Evolutionary conservation across 2,797 vertebrate species (phyloP).

Genomic region (Cryptoprocta ferox): DNA sequence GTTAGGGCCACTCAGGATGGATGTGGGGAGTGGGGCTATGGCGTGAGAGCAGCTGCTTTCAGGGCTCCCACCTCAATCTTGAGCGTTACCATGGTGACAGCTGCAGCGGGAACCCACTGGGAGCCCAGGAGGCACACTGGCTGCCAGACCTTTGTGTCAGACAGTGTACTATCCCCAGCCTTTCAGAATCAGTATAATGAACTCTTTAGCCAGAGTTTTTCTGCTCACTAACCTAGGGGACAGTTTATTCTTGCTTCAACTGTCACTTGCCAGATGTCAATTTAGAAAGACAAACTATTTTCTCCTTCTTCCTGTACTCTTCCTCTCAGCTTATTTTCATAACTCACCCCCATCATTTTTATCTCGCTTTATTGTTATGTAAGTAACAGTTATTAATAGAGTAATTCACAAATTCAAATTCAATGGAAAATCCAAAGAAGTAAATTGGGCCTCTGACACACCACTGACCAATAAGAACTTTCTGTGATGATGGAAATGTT

Average conservation of each 20-base stretch:
- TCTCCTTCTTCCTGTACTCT: not conserved
- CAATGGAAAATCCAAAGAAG: not conserved
- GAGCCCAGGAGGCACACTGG: conserved; percentile 21
- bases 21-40: not conserved
- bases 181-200: conserved; percentile 17
- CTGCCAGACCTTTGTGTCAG: conserved; percentile 47
- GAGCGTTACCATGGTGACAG: conserved; percentile 68
- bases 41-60: conserved; percentile 38
- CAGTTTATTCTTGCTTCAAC: conserved; percentile 29
- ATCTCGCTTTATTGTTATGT: not conserved
- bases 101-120: conserved; percentile 40
- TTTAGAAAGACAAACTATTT: conserved; percentile 36
- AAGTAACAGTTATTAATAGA: not conserved
- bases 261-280: conserved; percentile 49
- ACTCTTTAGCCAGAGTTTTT: not conserved
- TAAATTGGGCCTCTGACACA: not conserved
- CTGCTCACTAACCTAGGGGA: not conserved
- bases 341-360: not conserved
- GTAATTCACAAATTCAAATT: not conserved
- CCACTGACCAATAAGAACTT: not conserved
- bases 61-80: not conserved
- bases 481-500: not conserved
- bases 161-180: not conserved
- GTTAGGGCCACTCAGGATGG: not conserved
- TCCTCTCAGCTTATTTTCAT: conserved; percentile 1